Percentiles rank a stretch among this genome's conserved stretches.
Conservation (phyloP, 2,888 invertebrate species). For the Heteropelma amictum region DNA sequence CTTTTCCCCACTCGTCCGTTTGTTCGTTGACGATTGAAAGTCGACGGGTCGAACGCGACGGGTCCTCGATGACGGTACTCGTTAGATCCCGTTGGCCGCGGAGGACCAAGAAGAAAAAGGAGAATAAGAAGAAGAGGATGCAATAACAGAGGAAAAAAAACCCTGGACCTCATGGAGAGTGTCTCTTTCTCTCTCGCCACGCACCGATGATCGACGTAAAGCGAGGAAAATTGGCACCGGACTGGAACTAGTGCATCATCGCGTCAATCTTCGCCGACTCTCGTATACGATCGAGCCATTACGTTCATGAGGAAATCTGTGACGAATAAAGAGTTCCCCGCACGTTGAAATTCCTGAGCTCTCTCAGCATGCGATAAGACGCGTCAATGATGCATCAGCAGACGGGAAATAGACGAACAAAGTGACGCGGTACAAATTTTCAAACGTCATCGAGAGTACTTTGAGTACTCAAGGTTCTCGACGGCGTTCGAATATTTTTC, state of each 20-base stretch:
- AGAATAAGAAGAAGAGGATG: background rate
- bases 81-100: slow-evolving; percentile 51
- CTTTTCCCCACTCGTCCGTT: background rate
- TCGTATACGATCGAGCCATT: no score
- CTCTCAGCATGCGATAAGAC: no score
- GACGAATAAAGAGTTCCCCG: no score
- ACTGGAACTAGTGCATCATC: slow-evolving; percentile 42
- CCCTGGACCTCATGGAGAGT: slow-evolving; percentile 4
- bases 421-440: no score
- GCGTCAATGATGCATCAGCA: no score
- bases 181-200: slow-evolving; percentile 21
- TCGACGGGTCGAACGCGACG: background rate
- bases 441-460: background rate
- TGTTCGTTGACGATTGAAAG: background rate
- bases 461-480: background rate
- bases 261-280: background rate
- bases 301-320: no score
- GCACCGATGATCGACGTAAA: slow-evolving; percentile 49
- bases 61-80: slow-evolving; percentile 37
- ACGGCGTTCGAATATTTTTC: background rate
- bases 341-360: no score
- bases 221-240: slow-evolving; percentile 36
- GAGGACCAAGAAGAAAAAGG: slow-evolving; percentile 6
- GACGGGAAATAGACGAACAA: no score
- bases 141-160: slow-evolving; percentile 3